Conservation (phyloP, 2,797 vertebrate genomes). For the Mormyrops boulengeri region DNA sequence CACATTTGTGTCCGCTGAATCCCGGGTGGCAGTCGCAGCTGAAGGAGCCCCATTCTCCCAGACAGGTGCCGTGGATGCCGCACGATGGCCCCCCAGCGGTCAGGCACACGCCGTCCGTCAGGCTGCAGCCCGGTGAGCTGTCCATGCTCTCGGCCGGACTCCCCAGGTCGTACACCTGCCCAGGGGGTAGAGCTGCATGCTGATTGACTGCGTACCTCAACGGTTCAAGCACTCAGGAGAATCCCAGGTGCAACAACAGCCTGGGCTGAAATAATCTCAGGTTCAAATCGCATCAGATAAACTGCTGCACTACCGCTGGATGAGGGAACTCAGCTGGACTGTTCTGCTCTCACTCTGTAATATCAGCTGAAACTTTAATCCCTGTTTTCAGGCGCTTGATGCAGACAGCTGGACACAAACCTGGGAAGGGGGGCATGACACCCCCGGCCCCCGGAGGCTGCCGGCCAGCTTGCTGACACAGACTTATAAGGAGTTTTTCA, state of each 20-base stretch:
- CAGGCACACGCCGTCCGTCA: constrained; percentile 68
- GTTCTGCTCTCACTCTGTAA: background rate
- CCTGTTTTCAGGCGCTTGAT: background rate
- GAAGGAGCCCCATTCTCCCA: constrained; percentile 73
- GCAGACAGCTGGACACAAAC: background rate
- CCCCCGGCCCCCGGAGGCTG: background rate
- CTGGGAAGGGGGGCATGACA: background rate
- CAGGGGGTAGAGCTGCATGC: background rate
- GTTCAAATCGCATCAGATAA: background rate
- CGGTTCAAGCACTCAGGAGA: background rate
- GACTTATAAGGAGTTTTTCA: background rate
- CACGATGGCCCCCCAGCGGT: constrained; percentile 63
- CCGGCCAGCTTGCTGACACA: background rate
- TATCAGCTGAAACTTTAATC: background rate
- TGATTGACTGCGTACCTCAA: background rate
- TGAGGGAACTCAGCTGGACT: background rate
- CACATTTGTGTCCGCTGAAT: constrained; percentile 70
- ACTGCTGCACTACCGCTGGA: background rate
- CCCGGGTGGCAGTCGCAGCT: constrained; percentile 76
- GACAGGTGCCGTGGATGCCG: constrained; percentile 67
- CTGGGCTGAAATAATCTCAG: background rate
- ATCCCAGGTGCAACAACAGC: background rate
- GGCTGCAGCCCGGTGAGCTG: constrained; percentile 65
- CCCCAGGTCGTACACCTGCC: constrained; percentile 75
- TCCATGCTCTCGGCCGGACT: constrained; percentile 72